Evolutionary conservation across 1,140 invertebrate genomes (phyloP).

Genomic region (Lordiphosa stackelbergi): DNA sequence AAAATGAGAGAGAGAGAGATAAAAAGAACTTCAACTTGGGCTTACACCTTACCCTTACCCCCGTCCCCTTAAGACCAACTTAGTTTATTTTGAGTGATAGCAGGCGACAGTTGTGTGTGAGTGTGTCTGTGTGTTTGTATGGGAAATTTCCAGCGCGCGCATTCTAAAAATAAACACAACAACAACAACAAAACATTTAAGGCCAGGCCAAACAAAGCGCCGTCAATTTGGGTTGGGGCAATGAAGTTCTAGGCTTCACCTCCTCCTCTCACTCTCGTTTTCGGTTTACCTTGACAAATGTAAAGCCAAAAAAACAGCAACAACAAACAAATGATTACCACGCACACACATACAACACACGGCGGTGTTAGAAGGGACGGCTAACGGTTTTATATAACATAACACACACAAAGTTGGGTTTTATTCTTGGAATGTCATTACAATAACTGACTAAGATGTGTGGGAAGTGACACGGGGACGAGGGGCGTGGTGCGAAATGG

Average conservation of each 20-base stretch:
- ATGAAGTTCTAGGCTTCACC: constrained; percentile 36
- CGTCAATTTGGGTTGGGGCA: constrained; percentile 26
- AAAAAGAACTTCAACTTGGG: background rate
- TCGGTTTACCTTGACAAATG: constrained; percentile 57
- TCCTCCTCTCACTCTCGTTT: background rate
- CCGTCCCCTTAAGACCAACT: constrained; percentile 20
- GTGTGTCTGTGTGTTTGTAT: constrained; percentile 30
- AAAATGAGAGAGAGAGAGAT: constrained; percentile 29
- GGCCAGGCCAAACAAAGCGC: constrained; percentile 21
- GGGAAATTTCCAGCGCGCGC: constrained; percentile 70
- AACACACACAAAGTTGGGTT: constrained; percentile 24
- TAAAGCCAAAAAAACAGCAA: constrained; percentile 41
- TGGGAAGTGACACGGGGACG: background rate
- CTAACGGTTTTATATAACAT: constrained; percentile 60
- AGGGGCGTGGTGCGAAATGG: background rate
- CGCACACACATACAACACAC: constrained; percentile 1
- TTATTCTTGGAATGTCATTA: constrained; percentile 59
- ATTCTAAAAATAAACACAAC: constrained; percentile 68
- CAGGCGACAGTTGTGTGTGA: constrained; percentile 19
- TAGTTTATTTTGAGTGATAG: constrained; percentile 69
- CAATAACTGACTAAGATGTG: constrained; percentile 33
- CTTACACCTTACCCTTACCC: constrained; percentile 2
- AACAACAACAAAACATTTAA: constrained; percentile 40
- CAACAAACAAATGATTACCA: constrained; percentile 23
- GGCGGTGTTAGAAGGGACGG: constrained; percentile 10